Base-by-base conservation (phyloP, 2,797 vertebrate species). In the Mus caroli region DNA sequence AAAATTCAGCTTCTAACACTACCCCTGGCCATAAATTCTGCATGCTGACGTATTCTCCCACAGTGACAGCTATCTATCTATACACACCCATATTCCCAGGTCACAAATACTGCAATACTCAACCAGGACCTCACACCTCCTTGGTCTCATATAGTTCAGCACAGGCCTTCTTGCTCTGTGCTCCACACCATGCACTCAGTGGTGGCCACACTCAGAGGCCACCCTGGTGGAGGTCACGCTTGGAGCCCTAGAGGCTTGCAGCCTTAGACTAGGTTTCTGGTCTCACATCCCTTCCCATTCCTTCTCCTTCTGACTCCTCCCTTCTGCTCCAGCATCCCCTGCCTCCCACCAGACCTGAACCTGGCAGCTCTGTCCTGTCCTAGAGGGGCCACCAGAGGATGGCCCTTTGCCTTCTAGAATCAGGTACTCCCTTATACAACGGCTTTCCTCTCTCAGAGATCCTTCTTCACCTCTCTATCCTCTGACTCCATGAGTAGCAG, bases 201-300 rank as follows among this genome's bases (percentile, higher is more conserved):
- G n/a, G 31, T 34, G 60, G 46, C 84, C 85, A 78, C 91, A 64
- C 85, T 94, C 73, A 13, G 92, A 91, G 94, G 95, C 85, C 92
- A 88, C 79, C 82, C 84, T 2, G 4, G 1, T n/a, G 0, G 58
- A 84, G 89, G 91, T 82, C 96, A 85, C 0, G 54, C 88, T 94
- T 43, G 15, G 87, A 95, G 89, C 62, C 86, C 73, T 1, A 85
- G 94, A 52, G 80, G 20, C 69, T 79, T 1, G 50, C 71, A 91
- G 92, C n/a, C 90, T 92, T n/a, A 40, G 75, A 43, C 83, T 92
- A 9, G 40, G 40, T 83, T 79, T 28, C 2, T 76, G 24, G 24
- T 84, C 67, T 64, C 82, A 89, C 86, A 73, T 78, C 91, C 91
- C 94, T 96, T 87, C 84, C 96, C 96, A 54, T 92, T 94, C 69